Percentiles rank a stretch among this genome's conserved stretches.
Evolutionary conservation across 2,797 vertebrate species (phyloP).

Genomic region (Pseudochirops cupreus): DNA sequence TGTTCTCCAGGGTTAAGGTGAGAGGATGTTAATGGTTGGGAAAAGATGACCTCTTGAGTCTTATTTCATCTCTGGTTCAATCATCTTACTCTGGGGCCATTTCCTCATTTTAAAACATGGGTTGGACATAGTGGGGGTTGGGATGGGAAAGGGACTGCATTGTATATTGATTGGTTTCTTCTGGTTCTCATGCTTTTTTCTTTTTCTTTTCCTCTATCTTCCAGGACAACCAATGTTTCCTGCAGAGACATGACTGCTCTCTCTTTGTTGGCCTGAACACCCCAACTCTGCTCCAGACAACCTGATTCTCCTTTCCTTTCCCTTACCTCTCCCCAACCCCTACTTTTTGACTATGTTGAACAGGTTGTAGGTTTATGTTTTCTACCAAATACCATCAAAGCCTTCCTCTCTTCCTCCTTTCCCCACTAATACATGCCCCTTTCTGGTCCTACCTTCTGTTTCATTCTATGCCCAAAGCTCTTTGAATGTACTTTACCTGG

Average conservation of each 20-base stretch:
- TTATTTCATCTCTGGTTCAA: background rate
- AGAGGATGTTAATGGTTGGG: background rate
- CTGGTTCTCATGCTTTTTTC: background rate
- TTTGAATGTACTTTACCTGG: background rate
- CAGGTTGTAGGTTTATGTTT: background rate
- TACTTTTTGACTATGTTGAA: slow-evolving; percentile 16
- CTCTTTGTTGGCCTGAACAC: slow-evolving; percentile 52
- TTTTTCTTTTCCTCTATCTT: slow-evolving; percentile 22
- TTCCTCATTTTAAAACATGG: background rate
- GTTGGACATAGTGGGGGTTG: background rate
- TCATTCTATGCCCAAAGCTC: slow-evolving; percentile 23
- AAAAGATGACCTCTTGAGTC: background rate
- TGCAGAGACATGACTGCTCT: slow-evolving; percentile 46
- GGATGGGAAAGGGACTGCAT: background rate
- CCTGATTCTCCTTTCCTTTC: slow-evolving; percentile 36
- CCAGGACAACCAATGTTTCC: slow-evolving; percentile 60
- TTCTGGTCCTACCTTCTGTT: slow-evolving; percentile 24
- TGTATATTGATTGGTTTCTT: slow-evolving; percentile 6
- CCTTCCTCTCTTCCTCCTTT: background rate
- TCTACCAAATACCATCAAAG: background rate
- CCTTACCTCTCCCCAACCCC: background rate
- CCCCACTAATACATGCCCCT: background rate
- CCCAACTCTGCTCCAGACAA: background rate
- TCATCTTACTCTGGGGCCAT: background rate
- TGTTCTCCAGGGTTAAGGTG: slow-evolving; percentile 31